Conservation (phyloP, 2,888 invertebrate genomes). For the Tetragonisca angustula region DNA sequence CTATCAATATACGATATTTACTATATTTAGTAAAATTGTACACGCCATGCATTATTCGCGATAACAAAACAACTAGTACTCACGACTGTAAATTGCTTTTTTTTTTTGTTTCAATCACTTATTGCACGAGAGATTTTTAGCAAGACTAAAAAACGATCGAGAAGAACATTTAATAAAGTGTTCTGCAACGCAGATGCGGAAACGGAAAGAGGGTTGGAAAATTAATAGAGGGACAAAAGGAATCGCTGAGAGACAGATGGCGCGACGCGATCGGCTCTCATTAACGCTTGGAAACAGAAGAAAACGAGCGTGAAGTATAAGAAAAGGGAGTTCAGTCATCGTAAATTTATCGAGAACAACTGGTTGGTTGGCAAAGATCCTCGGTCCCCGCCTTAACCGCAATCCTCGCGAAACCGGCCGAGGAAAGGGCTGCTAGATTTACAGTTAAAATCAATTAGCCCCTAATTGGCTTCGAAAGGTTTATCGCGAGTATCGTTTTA, state of each 20-base stretch:
- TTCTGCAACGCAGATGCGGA: not conserved
- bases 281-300: conserved; percentile 66
- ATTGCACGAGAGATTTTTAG: not conserved
- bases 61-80: not conserved
- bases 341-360: conserved; percentile 78
- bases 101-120: no score
- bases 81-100: not conserved
- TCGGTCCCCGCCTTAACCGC: conserved; percentile 56
- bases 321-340: conserved; percentile 63
- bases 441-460: conserved; percentile 80
- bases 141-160: not conserved
- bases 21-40: not conserved
- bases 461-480: conserved; percentile 72
- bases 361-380: conserved; percentile 66
- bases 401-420: conserved; percentile 58
- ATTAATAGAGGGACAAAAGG: not conserved
- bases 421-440: conserved; percentile 74
- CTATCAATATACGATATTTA: not conserved
- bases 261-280: conserved; percentile 71
- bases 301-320: conserved; percentile 48
- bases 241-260: conserved; percentile 68
- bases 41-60: not conserved
- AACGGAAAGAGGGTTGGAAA: not conserved
- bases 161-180: conserved; percentile 12
- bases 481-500: conserved; percentile 61